phyloP scores from a whole-genome alignment of 2,113 vertebrate genomes.

The Sula dactylatra region DNA sequence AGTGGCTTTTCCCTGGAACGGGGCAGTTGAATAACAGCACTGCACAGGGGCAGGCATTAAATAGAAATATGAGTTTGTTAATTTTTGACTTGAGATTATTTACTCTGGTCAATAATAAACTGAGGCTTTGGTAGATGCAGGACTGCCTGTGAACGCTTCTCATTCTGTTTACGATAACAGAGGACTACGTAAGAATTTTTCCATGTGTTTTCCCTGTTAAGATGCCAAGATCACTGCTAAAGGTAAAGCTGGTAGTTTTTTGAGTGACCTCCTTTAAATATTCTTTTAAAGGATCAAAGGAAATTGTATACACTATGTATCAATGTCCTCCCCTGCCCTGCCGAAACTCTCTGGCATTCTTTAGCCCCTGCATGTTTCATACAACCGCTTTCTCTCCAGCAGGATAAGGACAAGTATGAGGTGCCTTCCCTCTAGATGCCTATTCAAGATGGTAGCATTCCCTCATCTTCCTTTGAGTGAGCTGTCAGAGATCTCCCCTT shows the following conservation, averaged over 20 bases:
- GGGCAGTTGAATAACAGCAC: neutral
- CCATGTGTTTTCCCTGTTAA: accelerated
- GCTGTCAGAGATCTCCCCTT: neutral
- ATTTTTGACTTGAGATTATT: neutral
- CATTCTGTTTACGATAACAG: neutral
- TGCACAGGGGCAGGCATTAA: neutral
- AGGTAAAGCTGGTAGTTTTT: neutral
- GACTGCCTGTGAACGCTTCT: neutral
- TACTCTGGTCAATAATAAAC: neutral
- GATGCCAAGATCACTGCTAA: neutral
- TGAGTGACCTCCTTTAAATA: neutral
- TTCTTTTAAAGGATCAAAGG: neutral
- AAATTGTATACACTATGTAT: neutral
- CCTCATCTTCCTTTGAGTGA: neutral
- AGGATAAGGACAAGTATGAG: neutral
- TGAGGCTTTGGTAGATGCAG: neutral
- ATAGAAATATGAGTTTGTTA: neutral
- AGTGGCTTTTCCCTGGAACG: neutral
- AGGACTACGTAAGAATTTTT: neutral
- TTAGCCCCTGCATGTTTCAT: neutral
- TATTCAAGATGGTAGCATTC: neutral
- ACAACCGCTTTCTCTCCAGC: neutral
- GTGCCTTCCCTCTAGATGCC: neutral
- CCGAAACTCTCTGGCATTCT: neutral
- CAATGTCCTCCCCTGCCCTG: neutral